Evolutionary conservation across 2,888 invertebrate species (phyloP).

Genomic region (Phortica okadai): DNA sequence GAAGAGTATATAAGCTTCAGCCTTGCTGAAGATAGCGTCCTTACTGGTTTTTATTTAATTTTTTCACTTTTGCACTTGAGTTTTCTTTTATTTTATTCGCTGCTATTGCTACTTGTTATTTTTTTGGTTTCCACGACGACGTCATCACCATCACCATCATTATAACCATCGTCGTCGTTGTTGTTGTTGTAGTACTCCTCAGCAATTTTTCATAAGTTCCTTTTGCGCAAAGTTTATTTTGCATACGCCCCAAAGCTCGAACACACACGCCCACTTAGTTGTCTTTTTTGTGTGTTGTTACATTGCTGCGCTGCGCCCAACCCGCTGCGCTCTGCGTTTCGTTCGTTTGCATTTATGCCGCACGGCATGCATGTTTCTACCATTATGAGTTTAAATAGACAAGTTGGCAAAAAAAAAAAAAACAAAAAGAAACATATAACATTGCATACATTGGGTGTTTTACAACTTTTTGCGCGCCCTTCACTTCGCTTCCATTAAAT

Average conservation of each 20-base stretch:
- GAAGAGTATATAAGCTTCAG: too few relatives aligned
- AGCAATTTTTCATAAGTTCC: conserved; percentile 46
- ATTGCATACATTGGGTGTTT: conserved; percentile 51
- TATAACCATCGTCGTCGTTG: not conserved
- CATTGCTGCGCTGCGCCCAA: not conserved
- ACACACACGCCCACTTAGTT: not conserved
- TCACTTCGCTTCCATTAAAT: not conserved
- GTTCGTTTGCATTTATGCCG: conserved; percentile 16
- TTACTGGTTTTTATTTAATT: not conserved
- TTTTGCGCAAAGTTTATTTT: conserved; percentile 20
- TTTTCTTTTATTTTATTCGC: not conserved
- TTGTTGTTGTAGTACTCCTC: conserved; percentile 13
- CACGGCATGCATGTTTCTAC: not conserved
- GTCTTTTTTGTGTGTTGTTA: conserved; percentile 1
- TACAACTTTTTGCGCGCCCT: not conserved
- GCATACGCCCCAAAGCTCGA: not conserved
- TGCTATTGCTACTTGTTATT: not conserved
- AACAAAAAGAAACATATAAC: conserved; percentile 2
- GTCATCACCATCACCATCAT: not conserved
- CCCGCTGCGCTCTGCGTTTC: not conserved
- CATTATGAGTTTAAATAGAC: conserved; percentile 19
- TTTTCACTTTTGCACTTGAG: not conserved
- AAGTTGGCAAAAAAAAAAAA: conserved; percentile 32
- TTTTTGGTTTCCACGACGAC: not conserved
- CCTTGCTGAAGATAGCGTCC: too few relatives aligned